Evolutionary conservation across 2,888 invertebrate species (phyloP), one percentile per base, ranked within the genome.

Genomic region (Orchestes rusci): DNA sequence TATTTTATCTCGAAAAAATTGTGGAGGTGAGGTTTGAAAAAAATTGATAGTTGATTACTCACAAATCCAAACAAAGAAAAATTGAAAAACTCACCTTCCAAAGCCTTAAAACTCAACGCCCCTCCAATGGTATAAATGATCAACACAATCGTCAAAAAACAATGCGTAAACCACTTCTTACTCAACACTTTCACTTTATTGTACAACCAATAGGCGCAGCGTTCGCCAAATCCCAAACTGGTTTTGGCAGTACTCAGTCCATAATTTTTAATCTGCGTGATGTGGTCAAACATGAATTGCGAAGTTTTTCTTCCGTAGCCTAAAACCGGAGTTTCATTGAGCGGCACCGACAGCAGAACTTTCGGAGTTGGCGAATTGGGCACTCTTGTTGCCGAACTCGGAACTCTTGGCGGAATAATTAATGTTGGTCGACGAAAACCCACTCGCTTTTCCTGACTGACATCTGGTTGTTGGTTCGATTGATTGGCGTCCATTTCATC

Each of bases 81-180:
- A 23, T 23, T 10, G 10, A 23, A 7, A 23, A 23, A 23, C 67
- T 76, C 61, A 83, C 87, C 82, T 74, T 92, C 92, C 32, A 92
- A 71, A 39, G 80, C 74, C 58, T 79, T 74, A 66, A 94, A 92
- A 20, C 90, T 69, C 34, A 80, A 69, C 1, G 90, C 93, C 18
- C 94, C 94, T 19, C 84, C 77, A 46, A 85, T 71, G 58, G 85
- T 89, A 66, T 91, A 94, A 40, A 81, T 66, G 41, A 82, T 70
- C 48, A 93, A 76, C 56, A 91, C 79, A 56, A 86, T 63, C 57
- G 85, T 77, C 59, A 93, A 74, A 66, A 90, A 90, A 49, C 89
- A 79, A 68, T 92, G 91, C 28, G 91, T 91, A 63, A 92, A 90
- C 90, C 91, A 91, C 61, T 77, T 79, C 59, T 78, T 80, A 2